These are phyloP conservation scores for Halictus ligatus DNA, from an alignment of 2,888 invertebrate species.

Conservation along the genomic window DNA sequence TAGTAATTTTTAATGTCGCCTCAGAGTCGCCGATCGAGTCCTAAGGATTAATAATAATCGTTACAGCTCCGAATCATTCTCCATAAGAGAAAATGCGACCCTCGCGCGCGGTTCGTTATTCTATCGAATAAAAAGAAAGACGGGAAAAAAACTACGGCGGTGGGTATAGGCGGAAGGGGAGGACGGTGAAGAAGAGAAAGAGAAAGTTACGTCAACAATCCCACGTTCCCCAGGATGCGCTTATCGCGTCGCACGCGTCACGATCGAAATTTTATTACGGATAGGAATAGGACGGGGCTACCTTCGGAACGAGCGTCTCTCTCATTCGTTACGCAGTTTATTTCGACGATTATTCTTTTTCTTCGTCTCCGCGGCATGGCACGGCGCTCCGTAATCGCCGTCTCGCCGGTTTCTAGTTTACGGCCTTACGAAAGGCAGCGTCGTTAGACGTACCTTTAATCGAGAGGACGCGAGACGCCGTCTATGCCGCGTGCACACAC, in stretches of 20 bases:
- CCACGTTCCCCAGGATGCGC: conserved; percentile 2
- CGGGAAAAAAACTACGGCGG: neutral
- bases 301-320: conserved; percentile 25
- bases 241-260: conserved; percentile 26
- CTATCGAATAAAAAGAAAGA: neutral
- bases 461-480: conserved; percentile 21
- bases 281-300: conserved; percentile 27
- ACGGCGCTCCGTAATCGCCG: conserved; percentile 28
- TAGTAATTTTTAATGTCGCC: too few relatives aligned
- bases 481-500: conserved; percentile 10
- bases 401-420: conserved; percentile 45
- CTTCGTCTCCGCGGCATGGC: neutral
- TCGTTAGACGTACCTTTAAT: conserved; percentile 53
- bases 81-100: neutral
- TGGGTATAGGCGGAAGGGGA: neutral
- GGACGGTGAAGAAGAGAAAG: neutral
- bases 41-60: too few relatives aligned
- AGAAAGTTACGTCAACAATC: conserved; percentile 20
- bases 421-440: conserved; percentile 49
- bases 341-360: conserved; percentile 42
- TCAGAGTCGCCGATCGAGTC: too few relatives aligned
- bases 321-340: conserved; percentile 41
- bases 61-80: too few relatives aligned
- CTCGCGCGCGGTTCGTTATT: neutral
- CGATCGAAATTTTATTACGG: conserved; percentile 41